A percentile compares a stretch with the other conserved stretches of the same genome.
phyloP scores from a whole-genome alignment of 2,797 vertebrate species.

The Enteromius viviparus region DNA sequence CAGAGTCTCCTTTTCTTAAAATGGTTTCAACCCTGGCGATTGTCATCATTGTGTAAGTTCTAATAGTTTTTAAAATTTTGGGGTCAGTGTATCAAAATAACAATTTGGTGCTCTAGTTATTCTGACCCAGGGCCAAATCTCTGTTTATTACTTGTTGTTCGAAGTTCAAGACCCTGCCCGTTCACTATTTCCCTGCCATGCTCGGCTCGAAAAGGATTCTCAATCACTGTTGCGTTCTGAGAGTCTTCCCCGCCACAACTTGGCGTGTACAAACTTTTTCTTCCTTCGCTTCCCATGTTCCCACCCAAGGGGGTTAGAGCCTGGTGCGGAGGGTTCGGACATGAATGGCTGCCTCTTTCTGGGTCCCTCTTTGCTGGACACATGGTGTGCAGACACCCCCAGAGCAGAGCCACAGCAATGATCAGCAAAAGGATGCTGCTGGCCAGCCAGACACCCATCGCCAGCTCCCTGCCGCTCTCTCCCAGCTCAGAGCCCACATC shows the following conservation, averaged over 20 bases:
- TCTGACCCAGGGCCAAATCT: conserved; percentile 58
- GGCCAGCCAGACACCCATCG: conserved; percentile 85
- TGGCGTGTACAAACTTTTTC: conserved; percentile 61
- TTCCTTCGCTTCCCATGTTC: conserved; percentile 49
- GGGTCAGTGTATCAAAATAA: background rate
- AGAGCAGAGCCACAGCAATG: conserved; percentile 80
- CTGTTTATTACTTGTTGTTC: conserved; percentile 61
- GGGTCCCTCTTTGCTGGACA: conserved; percentile 69
- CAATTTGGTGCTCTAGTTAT: conserved; percentile 47
- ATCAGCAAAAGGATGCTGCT: conserved; percentile 85
- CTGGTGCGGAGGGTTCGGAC: conserved; percentile 52
- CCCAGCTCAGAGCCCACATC: conserved; percentile 67
- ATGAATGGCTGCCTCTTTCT: conserved; percentile 35
- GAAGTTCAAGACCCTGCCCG: conserved; percentile 68
- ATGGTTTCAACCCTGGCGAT: background rate
- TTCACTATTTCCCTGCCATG: conserved; percentile 46
- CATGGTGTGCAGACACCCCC: conserved; percentile 81
- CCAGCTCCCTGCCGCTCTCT: conserved; percentile 81
- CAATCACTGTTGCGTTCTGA: conserved; percentile 68
- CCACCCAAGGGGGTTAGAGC: conserved; percentile 33
- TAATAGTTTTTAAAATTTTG: background rate
- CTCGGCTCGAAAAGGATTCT: conserved; percentile 67
- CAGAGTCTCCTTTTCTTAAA: background rate
- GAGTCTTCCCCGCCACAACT: conserved; percentile 60
- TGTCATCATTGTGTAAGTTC: background rate